Evolutionary conservation across 2,888 invertebrate species (phyloP).

Genomic region (Oligia latruncula): DNA sequence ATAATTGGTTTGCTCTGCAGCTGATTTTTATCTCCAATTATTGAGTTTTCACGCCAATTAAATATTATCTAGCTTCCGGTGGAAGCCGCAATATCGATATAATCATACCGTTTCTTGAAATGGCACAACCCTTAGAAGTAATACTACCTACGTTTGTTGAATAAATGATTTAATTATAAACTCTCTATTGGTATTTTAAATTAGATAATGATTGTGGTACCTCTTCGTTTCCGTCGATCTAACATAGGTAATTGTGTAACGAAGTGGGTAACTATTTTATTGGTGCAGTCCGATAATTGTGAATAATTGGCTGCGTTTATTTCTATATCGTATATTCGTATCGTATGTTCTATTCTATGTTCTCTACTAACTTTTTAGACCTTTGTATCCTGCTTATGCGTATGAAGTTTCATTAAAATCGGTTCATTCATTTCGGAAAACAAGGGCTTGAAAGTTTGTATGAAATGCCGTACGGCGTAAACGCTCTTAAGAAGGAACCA

Average conservation of each 20-base stretch:
- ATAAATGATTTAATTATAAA: slow-evolving; percentile 66
- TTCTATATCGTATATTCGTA: too few species aligned
- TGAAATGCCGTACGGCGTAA: too few species aligned
- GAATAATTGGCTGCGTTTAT: neutral
- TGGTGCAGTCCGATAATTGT: neutral
- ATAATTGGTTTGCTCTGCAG: slow-evolving; percentile 87
- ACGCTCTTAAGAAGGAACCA: too few species aligned
- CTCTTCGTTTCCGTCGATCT: slow-evolving; percentile 37
- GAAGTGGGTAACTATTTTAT: slow-evolving; percentile 4
- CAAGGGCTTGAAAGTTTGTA: too few species aligned
- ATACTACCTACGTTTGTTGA: slow-evolving; percentile 61
- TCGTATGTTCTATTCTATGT: too few species aligned
- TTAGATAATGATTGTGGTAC: slow-evolving; percentile 32
- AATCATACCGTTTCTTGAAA: slow-evolving; percentile 74
- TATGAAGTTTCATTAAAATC: too few species aligned
- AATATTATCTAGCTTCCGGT: slow-evolving; percentile 87
- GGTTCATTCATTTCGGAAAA: too few species aligned
- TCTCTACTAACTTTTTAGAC: too few species aligned
- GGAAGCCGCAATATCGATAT: slow-evolving; percentile 81
- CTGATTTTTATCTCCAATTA: slow-evolving; percentile 89
- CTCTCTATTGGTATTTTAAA: slow-evolving; percentile 41
- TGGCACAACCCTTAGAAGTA: slow-evolving; percentile 63
- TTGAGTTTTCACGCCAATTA: slow-evolving; percentile 90
- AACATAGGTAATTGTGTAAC: neutral
- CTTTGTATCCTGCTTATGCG: too few species aligned